Conservation (phyloP, 1,140 invertebrate species). For the Sminthurides bifidus region DNA sequence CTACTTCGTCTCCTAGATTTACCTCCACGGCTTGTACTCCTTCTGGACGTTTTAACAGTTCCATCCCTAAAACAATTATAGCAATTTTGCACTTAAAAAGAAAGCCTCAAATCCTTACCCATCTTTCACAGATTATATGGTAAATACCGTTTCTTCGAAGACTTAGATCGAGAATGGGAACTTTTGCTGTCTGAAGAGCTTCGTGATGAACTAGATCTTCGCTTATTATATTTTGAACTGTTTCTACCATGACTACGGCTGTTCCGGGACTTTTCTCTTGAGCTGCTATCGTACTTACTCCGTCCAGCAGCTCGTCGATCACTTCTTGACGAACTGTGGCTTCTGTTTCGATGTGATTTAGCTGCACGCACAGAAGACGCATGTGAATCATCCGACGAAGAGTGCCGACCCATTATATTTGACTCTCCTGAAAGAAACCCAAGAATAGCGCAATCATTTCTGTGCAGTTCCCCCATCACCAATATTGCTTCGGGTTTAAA, state of each 20-base stretch:
- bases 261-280: neutral
- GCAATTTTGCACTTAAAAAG: neutral
- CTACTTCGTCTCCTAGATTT: neutral
- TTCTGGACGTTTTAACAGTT: neutral
- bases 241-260: neutral
- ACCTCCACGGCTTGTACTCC: neutral
- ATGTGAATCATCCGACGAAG: neutral
- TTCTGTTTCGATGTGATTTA: neutral
- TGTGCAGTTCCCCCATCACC: too few species aligned
- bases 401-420: neutral
- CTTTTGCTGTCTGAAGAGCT: slow-evolving; percentile 1
- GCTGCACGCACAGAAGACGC: neutral
- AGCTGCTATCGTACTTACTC: neutral
- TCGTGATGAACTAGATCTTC: slow-evolving; percentile 5
- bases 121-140: neutral
- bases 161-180: neutral
- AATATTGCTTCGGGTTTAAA: too few species aligned
- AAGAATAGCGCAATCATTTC: too few species aligned
- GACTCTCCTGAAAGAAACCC: too few species aligned
- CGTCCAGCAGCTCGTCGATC: too few species aligned
- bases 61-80: neutral
- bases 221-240: too few species aligned
- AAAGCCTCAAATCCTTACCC: neutral
- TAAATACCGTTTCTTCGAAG: neutral
- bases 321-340: neutral